Evolutionary conservation across 2,888 invertebrate species (phyloP), one percentile per base, ranked within the genome.

Genomic region (Odontothrips loti): DNA sequence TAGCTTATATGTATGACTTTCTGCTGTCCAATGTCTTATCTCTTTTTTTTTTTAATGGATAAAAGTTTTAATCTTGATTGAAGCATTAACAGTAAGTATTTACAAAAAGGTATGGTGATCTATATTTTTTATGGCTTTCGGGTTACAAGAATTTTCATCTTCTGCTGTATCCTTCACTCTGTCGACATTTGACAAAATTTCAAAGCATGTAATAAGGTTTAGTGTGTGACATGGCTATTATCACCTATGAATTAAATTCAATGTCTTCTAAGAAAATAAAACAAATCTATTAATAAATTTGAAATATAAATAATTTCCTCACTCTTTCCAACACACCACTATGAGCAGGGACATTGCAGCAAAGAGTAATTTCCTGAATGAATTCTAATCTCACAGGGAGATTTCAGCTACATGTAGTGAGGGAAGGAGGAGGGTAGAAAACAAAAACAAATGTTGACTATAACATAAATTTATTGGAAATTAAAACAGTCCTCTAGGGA

Each of bases 121-220:
- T 23, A 27, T 75, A 75, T 75, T 75, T 58, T 75, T 75, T 75
- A 75, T 75, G 68, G 68, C 12, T 27, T 75, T 2, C 34, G 68
- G 68, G 68, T 75, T 75, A 12, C 68, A 27, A 75, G 68, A 75
- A 75, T 27, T 75, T 75, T 75, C 20, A 58, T 58, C 58, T 58
- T 58, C 58, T 58, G 20, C 58, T 58, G 58, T 58, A 58, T 20
- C 58, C 20, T 20, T 75, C 23, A 23, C 68, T 23, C 27, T 27
- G 10, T 23, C 68, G n/a, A 23, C 12, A 15, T 58, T 20, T 58
- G 58, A 15, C 58, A 20, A 17, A 58, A 20, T 58, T 58, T 20
- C 58, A 58, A 20, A 58, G 58, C 58, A 58, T 58, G 20, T 58
- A 20, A 15, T 17, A 15, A 58, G 58, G 58, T 58, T 58, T 58